A percentile compares a stretch with the other conserved stretches of the same genome.
phyloP scores from a whole-genome alignment of 1,140 invertebrate genomes.

The Arctopsyche grandis region DNA sequence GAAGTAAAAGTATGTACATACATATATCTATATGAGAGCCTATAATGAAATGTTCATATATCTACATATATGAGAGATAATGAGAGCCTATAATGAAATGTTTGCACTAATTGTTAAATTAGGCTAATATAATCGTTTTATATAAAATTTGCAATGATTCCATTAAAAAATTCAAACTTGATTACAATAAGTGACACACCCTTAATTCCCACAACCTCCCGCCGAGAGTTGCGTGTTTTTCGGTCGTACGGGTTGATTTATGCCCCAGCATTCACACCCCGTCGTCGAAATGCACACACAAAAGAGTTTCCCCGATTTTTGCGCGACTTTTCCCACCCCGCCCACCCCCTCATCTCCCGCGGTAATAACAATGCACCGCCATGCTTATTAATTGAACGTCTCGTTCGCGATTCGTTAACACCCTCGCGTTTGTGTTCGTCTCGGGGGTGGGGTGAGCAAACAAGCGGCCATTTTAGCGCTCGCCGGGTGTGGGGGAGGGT shows the following conservation, averaged over 20 bases:
- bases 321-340: neutral
- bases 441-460: neutral
- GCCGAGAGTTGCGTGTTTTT: slow-evolving; percentile 15
- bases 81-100: too few species aligned
- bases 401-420: slow-evolving; percentile 7
- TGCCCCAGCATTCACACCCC: neutral
- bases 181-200: too few species aligned
- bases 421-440: neutral
- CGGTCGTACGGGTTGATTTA: neutral
- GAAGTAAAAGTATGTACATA: too few species aligned
- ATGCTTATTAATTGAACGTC: slow-evolving; percentile 8
- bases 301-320: neutral
- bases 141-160: too few species aligned
- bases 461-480: slow-evolving; percentile 31
- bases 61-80: neutral
- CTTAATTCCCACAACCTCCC: neutral
- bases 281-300: neutral
- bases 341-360: neutral
- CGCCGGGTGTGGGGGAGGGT: neutral
- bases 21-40: neutral
- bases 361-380: neutral
- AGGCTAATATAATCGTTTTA: too few species aligned
- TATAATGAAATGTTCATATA: neutral
- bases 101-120: too few species aligned
- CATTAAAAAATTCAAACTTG: too few species aligned